Conservation (phyloP, 2,888 invertebrate species). For the Aplocera efformata region DNA sequence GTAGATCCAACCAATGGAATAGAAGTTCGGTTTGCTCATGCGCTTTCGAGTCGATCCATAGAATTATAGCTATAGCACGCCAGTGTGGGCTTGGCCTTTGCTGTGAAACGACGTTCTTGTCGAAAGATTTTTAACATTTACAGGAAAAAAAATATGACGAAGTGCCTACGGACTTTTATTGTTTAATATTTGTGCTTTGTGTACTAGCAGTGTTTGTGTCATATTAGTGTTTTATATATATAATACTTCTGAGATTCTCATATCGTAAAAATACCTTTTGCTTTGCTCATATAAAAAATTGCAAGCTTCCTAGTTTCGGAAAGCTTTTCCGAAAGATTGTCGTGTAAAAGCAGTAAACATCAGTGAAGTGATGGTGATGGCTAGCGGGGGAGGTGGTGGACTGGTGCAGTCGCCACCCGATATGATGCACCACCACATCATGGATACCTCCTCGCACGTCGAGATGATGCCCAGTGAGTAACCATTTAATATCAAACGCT, state of each 20-base stretch:
- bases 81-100: slow-evolving; percentile 74
- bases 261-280: no score
- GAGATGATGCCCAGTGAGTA: slow-evolving; percentile 78
- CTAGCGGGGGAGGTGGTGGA: slow-evolving; percentile 73
- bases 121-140: slow-evolving; percentile 41
- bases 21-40: slow-evolving; percentile 60
- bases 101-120: slow-evolving; percentile 55
- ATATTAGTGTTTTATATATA: slow-evolving; percentile 8
- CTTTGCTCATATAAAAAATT: no score
- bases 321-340: slow-evolving; percentile 13
- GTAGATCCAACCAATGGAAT: slow-evolving; percentile 52
- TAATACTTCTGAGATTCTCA: slow-evolving; percentile 3
- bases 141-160: slow-evolving; percentile 56
- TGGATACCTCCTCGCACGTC: slow-evolving; percentile 75
- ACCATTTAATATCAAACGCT: no score
- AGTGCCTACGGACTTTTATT: slow-evolving; percentile 58
- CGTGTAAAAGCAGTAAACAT: slow-evolving; percentile 31
- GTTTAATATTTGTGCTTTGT: slow-evolving; percentile 39
- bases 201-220: slow-evolving; percentile 22
- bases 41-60: slow-evolving; percentile 75
- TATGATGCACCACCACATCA: slow-evolving; percentile 76
- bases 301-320: slow-evolving; percentile 1
- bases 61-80: slow-evolving; percentile 74
- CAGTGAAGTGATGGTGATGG: slow-evolving; percentile 74
- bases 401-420: slow-evolving; percentile 79